Conservation (phyloP, 2,888 invertebrate species). For the Melieria picta region DNA sequence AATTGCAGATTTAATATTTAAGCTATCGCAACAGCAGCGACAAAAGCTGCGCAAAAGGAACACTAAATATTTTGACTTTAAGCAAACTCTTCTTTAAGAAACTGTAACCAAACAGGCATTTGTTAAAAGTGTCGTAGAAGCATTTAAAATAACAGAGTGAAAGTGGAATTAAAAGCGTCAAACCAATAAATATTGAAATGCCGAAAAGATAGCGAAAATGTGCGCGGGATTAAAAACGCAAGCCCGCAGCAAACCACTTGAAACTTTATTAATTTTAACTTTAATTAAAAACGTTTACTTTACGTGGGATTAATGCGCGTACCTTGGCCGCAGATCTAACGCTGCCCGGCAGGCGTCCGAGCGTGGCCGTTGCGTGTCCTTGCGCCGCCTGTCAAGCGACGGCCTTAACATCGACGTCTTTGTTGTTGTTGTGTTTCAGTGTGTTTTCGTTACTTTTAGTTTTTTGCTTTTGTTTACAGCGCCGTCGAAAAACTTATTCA, state of each 20-base stretch:
- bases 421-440: no score
- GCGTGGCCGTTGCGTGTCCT: no score
- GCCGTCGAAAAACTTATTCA: constrained; percentile 9
- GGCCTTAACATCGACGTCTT: no score
- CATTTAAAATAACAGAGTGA: no score
- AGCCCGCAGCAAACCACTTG: constrained; percentile 1
- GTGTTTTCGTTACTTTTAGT: neutral
- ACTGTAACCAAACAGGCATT: no score
- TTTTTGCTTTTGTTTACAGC: constrained; percentile 3
- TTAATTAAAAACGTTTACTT: constrained; percentile 28
- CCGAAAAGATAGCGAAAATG: neutral
- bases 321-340: neutral
- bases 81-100: no score
- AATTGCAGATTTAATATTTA: neutral
- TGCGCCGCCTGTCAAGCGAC: no score
- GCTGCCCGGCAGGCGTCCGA: constrained; percentile 15
- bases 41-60: no score
- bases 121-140: no score
- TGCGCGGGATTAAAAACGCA: neutral
- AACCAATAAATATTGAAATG: no score
- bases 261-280: constrained; percentile 28
- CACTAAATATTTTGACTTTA: no score
- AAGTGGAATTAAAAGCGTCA: no score
- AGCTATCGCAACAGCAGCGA: neutral
- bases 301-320: constrained; percentile 5